Conservation (phyloP, 2,797 vertebrate species). For the Capromys pilorides region DNA sequence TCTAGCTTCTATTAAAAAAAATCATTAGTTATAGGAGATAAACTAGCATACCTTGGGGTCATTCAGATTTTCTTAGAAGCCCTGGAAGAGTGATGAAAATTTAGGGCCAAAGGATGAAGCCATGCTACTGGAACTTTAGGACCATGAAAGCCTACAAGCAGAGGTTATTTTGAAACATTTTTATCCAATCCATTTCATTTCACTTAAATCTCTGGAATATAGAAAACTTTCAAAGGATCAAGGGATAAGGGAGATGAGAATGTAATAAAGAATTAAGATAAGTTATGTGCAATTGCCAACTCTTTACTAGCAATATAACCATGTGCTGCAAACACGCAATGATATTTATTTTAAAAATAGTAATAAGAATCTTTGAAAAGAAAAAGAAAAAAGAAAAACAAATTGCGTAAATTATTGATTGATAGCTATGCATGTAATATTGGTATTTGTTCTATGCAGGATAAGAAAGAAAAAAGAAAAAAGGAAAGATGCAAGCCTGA, state of each 20-base stretch:
- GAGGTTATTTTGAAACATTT: neutral
- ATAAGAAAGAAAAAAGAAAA: neutral
- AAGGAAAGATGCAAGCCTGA: neutral
- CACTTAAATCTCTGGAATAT: neutral
- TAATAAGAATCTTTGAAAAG: neutral
- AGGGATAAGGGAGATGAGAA: neutral
- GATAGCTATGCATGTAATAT: neutral
- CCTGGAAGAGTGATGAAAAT: neutral
- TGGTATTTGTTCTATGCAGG: neutral
- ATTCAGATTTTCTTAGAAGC: conserved; percentile 30
- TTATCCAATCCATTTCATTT: neutral
- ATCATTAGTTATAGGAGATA: neutral
- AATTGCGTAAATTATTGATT: neutral
- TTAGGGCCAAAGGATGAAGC: neutral
- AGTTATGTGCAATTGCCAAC: neutral
- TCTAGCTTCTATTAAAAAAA: neutral
- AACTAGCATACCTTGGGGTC: neutral
- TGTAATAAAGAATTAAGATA: neutral
- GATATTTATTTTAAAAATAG: neutral
- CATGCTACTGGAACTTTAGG: neutral
- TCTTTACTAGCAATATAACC: neutral
- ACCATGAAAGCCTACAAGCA: neutral
- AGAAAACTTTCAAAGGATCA: neutral
- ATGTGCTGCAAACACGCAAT: neutral
- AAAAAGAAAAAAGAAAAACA: neutral